These are phyloP conservation scores for Megathymus violae DNA, from an alignment of 1,140 invertebrate genomes.

Conservation along the genomic window DNA sequence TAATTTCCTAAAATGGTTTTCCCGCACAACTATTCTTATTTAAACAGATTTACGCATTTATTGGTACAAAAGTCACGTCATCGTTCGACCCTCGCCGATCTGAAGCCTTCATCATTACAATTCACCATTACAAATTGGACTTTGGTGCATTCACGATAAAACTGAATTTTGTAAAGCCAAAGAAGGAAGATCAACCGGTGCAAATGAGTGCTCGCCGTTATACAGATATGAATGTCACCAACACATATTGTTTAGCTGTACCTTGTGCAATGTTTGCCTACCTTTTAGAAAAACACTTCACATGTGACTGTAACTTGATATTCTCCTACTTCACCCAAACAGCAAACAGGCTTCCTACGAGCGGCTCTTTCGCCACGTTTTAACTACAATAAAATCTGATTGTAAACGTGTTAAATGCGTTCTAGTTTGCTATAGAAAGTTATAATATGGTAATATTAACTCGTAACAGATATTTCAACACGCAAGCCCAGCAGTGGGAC, in stretches of 20 bases:
- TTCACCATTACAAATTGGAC: conserved; percentile 36
- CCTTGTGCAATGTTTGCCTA: conserved; percentile 30
- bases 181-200: conserved; percentile 41
- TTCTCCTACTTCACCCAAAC: conserved; percentile 4
- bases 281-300: conserved; percentile 32
- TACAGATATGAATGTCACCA: conserved; percentile 61
- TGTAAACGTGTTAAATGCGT: conserved; percentile 27
- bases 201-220: conserved; percentile 72
- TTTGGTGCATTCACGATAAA: conserved; percentile 34
- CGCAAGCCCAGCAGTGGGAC: no score
- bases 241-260: conserved; percentile 52
- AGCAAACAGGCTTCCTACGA: background rate
- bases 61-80: conserved; percentile 62
- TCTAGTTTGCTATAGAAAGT: conserved; percentile 15
- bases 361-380: no score
- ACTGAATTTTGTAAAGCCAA: conserved; percentile 29
- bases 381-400: background rate
- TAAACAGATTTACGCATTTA: conserved; percentile 59
- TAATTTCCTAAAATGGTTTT: conserved; percentile 17
- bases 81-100: conserved; percentile 58
- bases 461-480: background rate
- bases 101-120: conserved; percentile 45
- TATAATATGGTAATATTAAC: background rate
- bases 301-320: conserved; percentile 31
- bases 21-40: conserved; percentile 14